Evolutionary conservation across 2,797 vertebrate genomes (phyloP), one percentile per base, ranked within the genome.

Genomic region (Enteromius fasciolatus): DNA sequence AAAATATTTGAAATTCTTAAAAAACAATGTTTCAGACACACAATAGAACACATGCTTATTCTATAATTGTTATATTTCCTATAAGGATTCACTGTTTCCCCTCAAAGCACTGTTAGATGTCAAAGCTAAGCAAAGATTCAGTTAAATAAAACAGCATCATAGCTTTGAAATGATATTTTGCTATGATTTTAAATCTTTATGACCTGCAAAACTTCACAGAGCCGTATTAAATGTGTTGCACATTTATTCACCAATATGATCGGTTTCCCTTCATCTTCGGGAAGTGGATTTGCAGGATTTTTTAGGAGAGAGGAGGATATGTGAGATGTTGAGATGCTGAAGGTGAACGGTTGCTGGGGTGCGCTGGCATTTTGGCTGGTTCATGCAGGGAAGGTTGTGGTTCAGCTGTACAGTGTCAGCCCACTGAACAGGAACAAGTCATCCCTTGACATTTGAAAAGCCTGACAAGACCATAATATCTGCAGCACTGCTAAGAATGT

Each of bases 341-440:
- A 59, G 52, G 73, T 17, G 33, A 75, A 59, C 2, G 7, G 52
- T 17, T 75, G 52, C 31, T 41, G 73, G 73, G 74, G 36, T 76
- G 54, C 3, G 3, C 28, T 76, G 73, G 52, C 74, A 76, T 76
- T 76, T 61, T 61, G 23, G 33, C 75, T 64, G 44, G 36, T 36
- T 76, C 57, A 44, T 75, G 57, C 76, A 83, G 72, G 76, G 75
- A 14, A 81, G 81, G 67, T 73, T 33, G 41, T 46, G 74, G 84
- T 85, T 80, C 80, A 68, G 57, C 80, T 64, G 72, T 83, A 67
- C 31, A 54, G 76, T 68, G 41, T 87, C 81, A 28, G 44, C 57
- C 82, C 73, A 87, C 41, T 73, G 83, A 81, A 72, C 67, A 82
- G 76, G 75, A 69, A 84, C 36, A 59, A 25, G 79, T 84, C 85